Base-by-base conservation (phyloP, 2,113 vertebrate species). In the Anolis sagrei region DNA sequence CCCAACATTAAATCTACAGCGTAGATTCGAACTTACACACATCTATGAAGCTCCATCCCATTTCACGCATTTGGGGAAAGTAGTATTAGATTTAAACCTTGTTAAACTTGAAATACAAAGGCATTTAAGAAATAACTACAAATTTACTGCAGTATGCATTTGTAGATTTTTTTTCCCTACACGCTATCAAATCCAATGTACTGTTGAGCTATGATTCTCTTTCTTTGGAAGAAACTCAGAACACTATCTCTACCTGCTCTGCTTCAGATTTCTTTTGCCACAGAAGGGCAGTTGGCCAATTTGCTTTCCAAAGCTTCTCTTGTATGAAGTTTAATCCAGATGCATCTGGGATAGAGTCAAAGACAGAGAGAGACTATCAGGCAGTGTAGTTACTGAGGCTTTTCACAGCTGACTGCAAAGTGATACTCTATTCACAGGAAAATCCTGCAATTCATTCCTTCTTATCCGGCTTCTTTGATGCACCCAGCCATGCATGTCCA, bases 281-380 rank as follows among this genome's bases (percentile, higher is more conserved):
- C 86, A 85, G 23, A 23, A 51, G 87, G 94, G 94, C 93, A 7
- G 86, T 78, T 82, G 81, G 95, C 95, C 95, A 96, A 44, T 73
- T 94, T 88, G 88, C 92, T 93, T 91, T 94, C 94, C 94, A 92
- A 96, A 64, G 91, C 92, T 91, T 88, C 92, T 91, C 95, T 95
- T 96, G 95, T 97, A 89, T 83, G 77, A 85, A 81, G 49, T 79
- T 92, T 72, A 48, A 58, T 89, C 73, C 87, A 90, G 89, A 95
- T 93, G 89, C 89, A 93, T 90, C 0, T 23, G 77, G 79, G 25
- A 14, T 4, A 13, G 58, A 34, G 70, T 32, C 5, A 19, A 34
- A 83, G 90, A 94, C 92, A 92, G 92, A 89, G n/a, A 4, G 8
- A 89, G 39, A 3, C 10, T 88, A 95, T 96, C 93, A 86, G 95